phyloP scores from a whole-genome alignment of 2,888 invertebrate genomes.

The Thecophora atra region DNA sequence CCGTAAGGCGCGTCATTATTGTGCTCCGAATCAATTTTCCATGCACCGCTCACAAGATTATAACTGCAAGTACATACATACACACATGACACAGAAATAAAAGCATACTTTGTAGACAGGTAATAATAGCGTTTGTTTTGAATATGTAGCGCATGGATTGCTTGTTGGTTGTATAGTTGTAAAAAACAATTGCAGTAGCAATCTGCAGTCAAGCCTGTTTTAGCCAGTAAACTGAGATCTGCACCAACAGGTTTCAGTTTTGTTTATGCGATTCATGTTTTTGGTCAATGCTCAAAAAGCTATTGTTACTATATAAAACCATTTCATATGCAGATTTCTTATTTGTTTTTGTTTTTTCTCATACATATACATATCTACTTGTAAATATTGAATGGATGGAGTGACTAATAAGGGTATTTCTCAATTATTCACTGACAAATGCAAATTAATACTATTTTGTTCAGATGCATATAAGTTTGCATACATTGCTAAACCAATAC shows the following conservation, averaged over 20 bases:
- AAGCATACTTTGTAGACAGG: neutral
- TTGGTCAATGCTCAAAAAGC: neutral
- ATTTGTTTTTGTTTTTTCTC: neutral
- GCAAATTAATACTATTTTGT: neutral
- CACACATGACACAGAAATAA: neutral
- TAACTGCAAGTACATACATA: neutral
- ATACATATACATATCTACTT: neutral
- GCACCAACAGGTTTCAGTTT: constrained; percentile 26
- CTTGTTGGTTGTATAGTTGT: neutral
- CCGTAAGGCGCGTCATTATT: constrained; percentile 81
- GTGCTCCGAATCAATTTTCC: constrained; percentile 30
- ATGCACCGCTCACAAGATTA: neutral
- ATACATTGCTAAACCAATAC: too few relatives aligned
- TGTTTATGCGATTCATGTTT: neutral
- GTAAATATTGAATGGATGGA: neutral
- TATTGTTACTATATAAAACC: neutral
- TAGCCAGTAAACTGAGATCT: neutral
- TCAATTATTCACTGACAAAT: neutral
- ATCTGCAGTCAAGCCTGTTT: constrained; percentile 13
- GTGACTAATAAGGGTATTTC: constrained; percentile 17
- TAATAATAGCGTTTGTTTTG: neutral
- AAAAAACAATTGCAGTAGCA: neutral
- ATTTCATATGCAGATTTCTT: too few relatives aligned
- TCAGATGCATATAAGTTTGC: too few relatives aligned
- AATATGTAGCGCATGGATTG: constrained; percentile 10